Evolutionary conservation across 2,113 vertebrate species (phyloP).

Genomic region (Cyanistes caeruleus): DNA sequence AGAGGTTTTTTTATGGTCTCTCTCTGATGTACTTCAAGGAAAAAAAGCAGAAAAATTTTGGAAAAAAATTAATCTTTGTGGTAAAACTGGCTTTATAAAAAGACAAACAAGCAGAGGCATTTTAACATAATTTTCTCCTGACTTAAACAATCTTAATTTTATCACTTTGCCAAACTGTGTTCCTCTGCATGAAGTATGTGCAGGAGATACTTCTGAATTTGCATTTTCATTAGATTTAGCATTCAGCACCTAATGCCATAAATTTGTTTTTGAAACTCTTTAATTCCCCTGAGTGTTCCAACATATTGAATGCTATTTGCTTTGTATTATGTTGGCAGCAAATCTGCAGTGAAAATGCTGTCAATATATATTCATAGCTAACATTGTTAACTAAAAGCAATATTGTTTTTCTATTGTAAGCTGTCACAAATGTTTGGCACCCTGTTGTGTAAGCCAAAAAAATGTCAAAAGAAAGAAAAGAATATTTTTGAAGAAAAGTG

Average conservation of each 20-base stretch:
- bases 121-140: conserved; percentile 48
- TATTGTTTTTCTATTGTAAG: conserved; percentile 82
- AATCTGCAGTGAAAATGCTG: conserved; percentile 78
- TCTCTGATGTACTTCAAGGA: neutral
- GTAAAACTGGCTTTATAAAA: conserved; percentile 29
- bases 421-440: conserved; percentile 78
- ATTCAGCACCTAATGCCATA: conserved; percentile 78
- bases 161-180: conserved; percentile 66
- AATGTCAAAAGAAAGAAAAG: conserved; percentile 69
- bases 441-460: conserved; percentile 75
- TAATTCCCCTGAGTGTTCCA: conserved; percentile 76
- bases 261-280: conserved; percentile 81
- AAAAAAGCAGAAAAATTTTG: neutral
- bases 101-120: conserved; percentile 11
- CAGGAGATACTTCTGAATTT: conserved; percentile 67
- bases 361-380: conserved; percentile 84
- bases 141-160: conserved; percentile 70
- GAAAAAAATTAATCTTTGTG: conserved; percentile 17
- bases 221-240: conserved; percentile 82
- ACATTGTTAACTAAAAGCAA: conserved; percentile 86
- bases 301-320: conserved; percentile 80
- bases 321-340: conserved; percentile 80
- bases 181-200: conserved; percentile 53
- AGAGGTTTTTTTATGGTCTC: neutral
- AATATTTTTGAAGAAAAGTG: conserved; percentile 54